Conservation (phyloP, 1,140 invertebrate genomes). For the Antheraea pernyi region DNA sequence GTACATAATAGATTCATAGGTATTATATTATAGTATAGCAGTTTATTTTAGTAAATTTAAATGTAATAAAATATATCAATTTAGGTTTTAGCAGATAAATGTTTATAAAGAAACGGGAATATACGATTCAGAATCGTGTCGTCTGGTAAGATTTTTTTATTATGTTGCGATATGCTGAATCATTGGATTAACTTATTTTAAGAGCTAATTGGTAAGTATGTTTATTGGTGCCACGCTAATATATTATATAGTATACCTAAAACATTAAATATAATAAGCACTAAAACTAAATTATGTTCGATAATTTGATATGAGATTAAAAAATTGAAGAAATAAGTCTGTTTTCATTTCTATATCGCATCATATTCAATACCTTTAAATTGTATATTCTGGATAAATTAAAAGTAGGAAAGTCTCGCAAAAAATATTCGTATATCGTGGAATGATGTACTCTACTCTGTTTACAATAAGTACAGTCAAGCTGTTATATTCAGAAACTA, state of each 20-base stretch:
- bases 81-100: constrained; percentile 49
- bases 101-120: constrained; percentile 43
- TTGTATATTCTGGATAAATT: too few species aligned
- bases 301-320: constrained; percentile 79
- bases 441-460: too few species aligned
- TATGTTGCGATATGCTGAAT: constrained; percentile 45
- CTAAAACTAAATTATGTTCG: constrained; percentile 75
- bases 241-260: constrained; percentile 61
- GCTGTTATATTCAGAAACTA: too few species aligned
- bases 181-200: constrained; percentile 52
- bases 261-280: constrained; percentile 62
- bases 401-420: too few species aligned
- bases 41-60: constrained; percentile 46
- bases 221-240: constrained; percentile 66
- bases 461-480: too few species aligned
- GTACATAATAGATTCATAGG: constrained; percentile 58
- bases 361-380: background rate
- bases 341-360: background rate
- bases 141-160: constrained; percentile 37
- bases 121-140: constrained; percentile 69
- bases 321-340: constrained; percentile 41
- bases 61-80: constrained; percentile 56
- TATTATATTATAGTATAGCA: constrained; percentile 27
- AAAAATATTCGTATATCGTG: too few species aligned
- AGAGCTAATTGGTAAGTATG: constrained; percentile 48